Conservation (phyloP, 1,140 invertebrate genomes). For the Portunus trituberculatus region DNA sequence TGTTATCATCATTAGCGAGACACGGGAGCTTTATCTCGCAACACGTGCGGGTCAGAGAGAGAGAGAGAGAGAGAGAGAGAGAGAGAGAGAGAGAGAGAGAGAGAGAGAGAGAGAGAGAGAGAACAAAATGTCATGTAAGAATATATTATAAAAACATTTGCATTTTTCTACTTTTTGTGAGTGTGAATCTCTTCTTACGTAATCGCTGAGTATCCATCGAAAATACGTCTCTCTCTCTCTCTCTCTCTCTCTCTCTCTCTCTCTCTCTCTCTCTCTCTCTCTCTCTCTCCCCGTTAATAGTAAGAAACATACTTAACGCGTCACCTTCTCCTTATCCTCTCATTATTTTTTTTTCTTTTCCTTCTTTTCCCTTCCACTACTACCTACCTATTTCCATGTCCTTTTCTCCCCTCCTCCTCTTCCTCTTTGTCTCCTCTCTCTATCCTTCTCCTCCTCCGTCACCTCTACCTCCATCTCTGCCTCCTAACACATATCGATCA, state of each 20-base stretch:
- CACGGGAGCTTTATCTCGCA: too few species aligned
- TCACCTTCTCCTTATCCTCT: neutral
- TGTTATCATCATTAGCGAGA: too few species aligned
- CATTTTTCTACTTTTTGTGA: too few species aligned
- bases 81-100: constrained; percentile 43
- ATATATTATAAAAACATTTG: too few species aligned
- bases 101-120: neutral
- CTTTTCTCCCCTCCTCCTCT: neutral
- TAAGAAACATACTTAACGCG: too few species aligned
- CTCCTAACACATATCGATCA: neutral
- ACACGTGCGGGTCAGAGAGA: too few species aligned
- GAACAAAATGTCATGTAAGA: neutral
- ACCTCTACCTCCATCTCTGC: neutral
- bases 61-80: neutral
- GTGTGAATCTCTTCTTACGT: too few species aligned
- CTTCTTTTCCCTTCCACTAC: neutral
- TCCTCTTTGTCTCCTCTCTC: too few species aligned
- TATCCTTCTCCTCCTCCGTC: neutral
- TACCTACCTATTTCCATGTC: neutral
- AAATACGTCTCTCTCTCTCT: too few species aligned
- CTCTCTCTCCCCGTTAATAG: neutral
- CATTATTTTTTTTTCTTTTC: too few species aligned
- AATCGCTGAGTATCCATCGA: too few species aligned
- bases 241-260: neutral
- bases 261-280: neutral